Base-by-base conservation (phyloP, 1,140 invertebrate genomes). In the Tyrophagus putrescentiae region DNA sequence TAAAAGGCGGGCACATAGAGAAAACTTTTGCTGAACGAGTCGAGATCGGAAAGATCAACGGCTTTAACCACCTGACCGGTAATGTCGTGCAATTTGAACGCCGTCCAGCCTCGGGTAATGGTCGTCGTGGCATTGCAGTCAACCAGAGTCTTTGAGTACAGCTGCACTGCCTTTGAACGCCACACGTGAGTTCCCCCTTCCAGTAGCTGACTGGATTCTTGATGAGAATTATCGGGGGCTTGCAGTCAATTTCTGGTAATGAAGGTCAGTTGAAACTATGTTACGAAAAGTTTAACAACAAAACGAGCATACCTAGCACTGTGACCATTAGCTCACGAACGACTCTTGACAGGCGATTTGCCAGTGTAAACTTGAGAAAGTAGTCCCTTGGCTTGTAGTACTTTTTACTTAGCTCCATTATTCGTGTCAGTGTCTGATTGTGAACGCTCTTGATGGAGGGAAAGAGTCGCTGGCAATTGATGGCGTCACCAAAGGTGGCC, bases 151-250 rank as follows among this genome's bases (percentile, higher is more conserved):
- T 64, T 62, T 16, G 66, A 64, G 44, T 67, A 68, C 21, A 68
- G 57, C 25, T 68, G 64, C 25, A 68, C 62, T 5, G 67, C 65
- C n/a, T 62, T 62, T 21, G 67, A 66, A n/a, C 65, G 36, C 62
- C 62, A 65, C 21, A 62, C 31, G 48, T 60, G 13, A 25, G 16
- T 57, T 6, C 29, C 64, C 23, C 45, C 21, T 41, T 61, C 23
- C 45, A 56, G 41, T 68, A 44, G 4, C 28, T 25, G 3, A 48
- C 36, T 33, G 62, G 54, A 34, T 70, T 54, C 42, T 67, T 65
- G 11, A 74, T 72, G 41, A 64, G 57, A 4, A 73, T 42, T 34
- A 62, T 57, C 11, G 73, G 73, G 11, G 68, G 62, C 60, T 63
- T 60, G 56, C 73, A 74, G 57, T 71, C 57, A 25, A 63, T 63